These are phyloP conservation scores for Drosophila navojoa DNA, from an alignment of 1,140 invertebrate species.

Conservation along the genomic window DNA sequence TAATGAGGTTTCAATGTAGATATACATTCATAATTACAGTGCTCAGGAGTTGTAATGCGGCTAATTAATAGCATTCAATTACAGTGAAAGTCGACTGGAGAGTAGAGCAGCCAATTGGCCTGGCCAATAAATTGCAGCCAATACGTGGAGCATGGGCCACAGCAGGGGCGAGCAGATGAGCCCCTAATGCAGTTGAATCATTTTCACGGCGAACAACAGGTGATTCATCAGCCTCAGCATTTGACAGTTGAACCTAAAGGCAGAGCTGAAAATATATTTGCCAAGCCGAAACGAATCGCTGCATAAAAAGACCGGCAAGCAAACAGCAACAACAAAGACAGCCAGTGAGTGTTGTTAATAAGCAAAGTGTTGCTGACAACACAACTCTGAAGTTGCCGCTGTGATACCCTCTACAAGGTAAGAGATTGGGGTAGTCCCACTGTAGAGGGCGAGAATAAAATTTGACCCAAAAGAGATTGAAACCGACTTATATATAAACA, in stretches of 20 bases:
- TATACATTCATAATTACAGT: conserved; percentile 22
- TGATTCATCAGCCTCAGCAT: conserved; percentile 43
- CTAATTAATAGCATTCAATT: conserved; percentile 36
- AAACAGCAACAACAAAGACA: conserved; percentile 14
- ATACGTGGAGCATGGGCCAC: conserved; percentile 7
- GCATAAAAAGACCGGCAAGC: conserved; percentile 23
- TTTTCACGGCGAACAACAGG: conserved; percentile 33
- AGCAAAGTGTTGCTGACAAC: conserved; percentile 51
- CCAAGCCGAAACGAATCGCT: conserved; percentile 11
- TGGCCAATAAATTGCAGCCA: background rate
- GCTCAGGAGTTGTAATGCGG: conserved; percentile 24
- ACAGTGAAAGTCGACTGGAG: conserved; percentile 45
- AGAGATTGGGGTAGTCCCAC: too few relatives aligned
- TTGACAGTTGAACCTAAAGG: conserved; percentile 42
- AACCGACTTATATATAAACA: too few relatives aligned
- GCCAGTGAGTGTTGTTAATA: conserved; percentile 45
- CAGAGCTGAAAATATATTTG: conserved; percentile 20
- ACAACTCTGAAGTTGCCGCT: background rate
- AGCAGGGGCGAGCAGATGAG: background rate
- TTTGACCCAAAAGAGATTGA: too few relatives aligned
- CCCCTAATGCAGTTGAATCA: conserved; percentile 26
- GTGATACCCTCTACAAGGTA: background rate
- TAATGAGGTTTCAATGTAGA: conserved; percentile 17
- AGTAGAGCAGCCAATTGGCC: background rate
- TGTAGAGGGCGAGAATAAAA: too few relatives aligned